Evolutionary conservation across 2,797 vertebrate species (phyloP).

Genomic region (Chloroceryle inda): DNA sequence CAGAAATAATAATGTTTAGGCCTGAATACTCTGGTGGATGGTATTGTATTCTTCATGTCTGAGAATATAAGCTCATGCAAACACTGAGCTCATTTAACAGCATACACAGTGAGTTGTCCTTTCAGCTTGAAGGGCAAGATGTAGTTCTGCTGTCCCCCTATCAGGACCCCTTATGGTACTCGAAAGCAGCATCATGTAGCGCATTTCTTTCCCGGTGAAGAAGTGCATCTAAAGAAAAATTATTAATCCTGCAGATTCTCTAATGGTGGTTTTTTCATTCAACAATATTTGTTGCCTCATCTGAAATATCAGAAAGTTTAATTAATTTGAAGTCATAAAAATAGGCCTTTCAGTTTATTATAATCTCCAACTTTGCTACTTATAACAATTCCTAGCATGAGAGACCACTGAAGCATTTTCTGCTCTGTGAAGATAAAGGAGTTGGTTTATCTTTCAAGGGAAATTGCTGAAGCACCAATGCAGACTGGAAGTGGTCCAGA

Average conservation of each 20-base stretch:
- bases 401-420: background rate
- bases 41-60: background rate
- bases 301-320: background rate
- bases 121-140: background rate
- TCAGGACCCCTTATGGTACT: background rate
- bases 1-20: background rate
- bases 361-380: background rate
- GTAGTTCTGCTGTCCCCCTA: background rate
- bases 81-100: background rate
- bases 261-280: background rate
- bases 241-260: background rate
- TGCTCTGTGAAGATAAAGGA: background rate
- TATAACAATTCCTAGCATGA: background rate
- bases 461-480: background rate
- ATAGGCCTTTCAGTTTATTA: background rate
- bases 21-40: background rate
- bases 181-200: background rate
- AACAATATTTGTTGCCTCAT: background rate
- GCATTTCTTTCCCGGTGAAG: background rate
- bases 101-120: background rate
- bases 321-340: background rate
- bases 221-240: background rate
- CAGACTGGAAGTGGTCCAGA: background rate
- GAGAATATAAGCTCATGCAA: background rate
- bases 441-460: background rate